Conservation (phyloP, 2,797 vertebrate genomes). For the Bucorvus abyssinicus region DNA sequence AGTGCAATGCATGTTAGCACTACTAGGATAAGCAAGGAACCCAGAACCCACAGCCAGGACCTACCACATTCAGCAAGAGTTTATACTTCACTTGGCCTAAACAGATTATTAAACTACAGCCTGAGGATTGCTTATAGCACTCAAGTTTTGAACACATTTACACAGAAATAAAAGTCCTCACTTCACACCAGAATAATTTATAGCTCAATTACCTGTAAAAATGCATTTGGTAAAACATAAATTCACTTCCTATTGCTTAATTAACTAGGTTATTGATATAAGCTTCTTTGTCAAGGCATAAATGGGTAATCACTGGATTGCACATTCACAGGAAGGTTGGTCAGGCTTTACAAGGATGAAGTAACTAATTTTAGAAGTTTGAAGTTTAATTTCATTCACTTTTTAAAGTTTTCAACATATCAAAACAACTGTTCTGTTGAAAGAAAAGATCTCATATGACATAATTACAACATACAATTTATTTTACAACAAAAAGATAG, state of each 20-base stretch:
- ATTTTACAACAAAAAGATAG: neutral
- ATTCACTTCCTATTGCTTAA: neutral
- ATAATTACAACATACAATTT: neutral
- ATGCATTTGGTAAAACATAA: neutral
- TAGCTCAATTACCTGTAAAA: neutral
- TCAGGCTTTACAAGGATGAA: neutral
- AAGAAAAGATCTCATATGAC: neutral
- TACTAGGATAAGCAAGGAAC: neutral
- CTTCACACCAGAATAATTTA: neutral
- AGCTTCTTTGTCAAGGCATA: neutral
- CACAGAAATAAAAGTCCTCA: neutral
- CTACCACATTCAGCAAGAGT: neutral
- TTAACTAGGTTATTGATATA: neutral
- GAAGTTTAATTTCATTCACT: neutral
- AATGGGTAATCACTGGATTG: neutral
- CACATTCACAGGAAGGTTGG: neutral
- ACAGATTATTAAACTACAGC: neutral
- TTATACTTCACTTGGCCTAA: neutral
- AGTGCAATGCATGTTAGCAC: neutral
- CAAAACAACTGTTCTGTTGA: neutral
- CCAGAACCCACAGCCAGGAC: neutral
- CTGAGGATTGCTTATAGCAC: neutral
- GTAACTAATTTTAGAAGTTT: neutral
- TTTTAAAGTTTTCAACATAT: neutral
- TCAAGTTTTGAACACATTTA: neutral